A percentile compares a stretch with the other conserved stretches of the same genome.
Conservation (phyloP, 1,140 invertebrate species). For the Halyomorpha halys region DNA sequence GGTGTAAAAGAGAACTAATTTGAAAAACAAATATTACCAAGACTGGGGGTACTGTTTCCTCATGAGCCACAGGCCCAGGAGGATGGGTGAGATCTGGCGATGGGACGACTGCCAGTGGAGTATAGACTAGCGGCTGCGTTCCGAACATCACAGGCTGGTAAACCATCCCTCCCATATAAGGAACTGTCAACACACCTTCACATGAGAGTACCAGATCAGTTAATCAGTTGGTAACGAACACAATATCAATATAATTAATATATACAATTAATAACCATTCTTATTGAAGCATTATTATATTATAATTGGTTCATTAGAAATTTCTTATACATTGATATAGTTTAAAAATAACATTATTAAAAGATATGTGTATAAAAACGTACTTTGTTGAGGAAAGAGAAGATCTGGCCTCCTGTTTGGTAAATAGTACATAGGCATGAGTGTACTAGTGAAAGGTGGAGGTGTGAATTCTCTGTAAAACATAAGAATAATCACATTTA, state of each 20-base stretch:
- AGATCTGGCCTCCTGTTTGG: conserved; percentile 32
- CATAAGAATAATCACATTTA: background rate
- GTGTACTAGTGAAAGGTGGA: conserved; percentile 33
- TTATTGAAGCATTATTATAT: too few species aligned
- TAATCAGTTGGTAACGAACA: too few species aligned
- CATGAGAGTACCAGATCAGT: too few species aligned
- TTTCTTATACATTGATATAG: too few species aligned
- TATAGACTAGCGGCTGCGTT: conserved; percentile 39
- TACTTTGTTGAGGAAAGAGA: conserved; percentile 9
- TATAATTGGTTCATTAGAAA: too few species aligned
- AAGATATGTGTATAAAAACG: conserved; percentile 20
- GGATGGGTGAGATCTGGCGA: background rate
- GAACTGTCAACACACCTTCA: conserved; percentile 32
- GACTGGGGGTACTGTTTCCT: background rate
- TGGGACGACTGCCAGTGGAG: conserved; percentile 37
- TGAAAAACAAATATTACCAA: background rate
- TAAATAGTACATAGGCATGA: conserved; percentile 51
- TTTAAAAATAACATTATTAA: too few species aligned
- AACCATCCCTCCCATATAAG: conserved; percentile 46
- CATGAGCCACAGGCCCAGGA: background rate
- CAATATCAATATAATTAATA: too few species aligned
- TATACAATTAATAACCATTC: too few species aligned
- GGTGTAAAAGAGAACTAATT: too few species aligned
- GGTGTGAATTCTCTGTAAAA: conserved; percentile 28
- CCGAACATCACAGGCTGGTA: conserved; percentile 42